Percentiles rank a stretch among this genome's conserved stretches.
phyloP scores from a whole-genome alignment of 2,113 vertebrate species.

The Capreolus pygargus region DNA sequence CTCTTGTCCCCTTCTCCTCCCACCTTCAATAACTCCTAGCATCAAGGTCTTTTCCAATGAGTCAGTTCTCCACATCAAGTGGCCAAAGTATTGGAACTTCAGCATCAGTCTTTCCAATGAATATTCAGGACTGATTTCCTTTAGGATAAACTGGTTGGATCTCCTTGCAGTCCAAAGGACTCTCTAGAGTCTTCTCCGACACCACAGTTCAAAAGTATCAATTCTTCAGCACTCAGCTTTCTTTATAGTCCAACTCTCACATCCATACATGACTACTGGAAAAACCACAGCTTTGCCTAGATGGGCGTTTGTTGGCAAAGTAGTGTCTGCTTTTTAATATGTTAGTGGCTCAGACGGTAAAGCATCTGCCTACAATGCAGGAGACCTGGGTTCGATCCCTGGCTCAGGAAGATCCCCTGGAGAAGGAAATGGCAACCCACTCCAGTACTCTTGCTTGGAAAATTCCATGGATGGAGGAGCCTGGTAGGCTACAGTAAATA shows the following conservation, averaged over 20 bases:
- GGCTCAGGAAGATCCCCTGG: neutral
- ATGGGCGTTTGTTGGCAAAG: neutral
- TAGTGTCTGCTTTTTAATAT: neutral
- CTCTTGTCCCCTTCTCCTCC: neutral
- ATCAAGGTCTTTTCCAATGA: neutral
- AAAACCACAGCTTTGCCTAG: neutral
- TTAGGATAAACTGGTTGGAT: neutral
- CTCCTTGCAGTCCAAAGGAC: neutral
- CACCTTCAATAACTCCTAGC: neutral
- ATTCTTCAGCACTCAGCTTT: neutral
- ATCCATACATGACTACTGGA: neutral
- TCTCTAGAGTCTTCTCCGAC: neutral
- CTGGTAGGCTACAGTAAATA: neutral
- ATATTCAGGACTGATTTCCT: neutral
- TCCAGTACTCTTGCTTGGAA: neutral
- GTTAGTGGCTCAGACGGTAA: neutral
- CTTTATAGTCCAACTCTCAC: neutral
- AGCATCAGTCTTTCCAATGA: neutral
- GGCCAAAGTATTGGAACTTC: neutral
- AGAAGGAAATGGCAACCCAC: neutral
- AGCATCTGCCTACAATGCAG: neutral
- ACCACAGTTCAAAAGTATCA: neutral
- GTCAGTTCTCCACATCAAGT: neutral
- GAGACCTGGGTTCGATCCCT: neutral
- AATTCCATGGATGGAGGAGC: neutral